phyloP scores from a whole-genome alignment of 2,797 vertebrate species.

The Cryptoprocta ferox region DNA sequence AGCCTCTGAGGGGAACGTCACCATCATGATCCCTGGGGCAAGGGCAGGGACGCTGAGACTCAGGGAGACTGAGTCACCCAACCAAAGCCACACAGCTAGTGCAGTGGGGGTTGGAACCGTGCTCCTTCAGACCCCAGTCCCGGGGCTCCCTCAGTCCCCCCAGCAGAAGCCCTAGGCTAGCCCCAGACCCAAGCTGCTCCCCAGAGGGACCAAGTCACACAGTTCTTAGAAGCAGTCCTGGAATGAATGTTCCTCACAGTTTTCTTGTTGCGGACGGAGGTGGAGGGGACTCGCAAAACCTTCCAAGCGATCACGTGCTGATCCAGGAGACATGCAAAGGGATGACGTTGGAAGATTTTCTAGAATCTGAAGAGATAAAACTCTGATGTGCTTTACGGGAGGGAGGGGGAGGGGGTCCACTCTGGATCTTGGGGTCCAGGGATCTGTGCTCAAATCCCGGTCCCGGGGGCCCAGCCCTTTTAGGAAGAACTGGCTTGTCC shows the following conservation, averaged over 20 bases:
- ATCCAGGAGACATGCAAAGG: background rate
- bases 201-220: background rate
- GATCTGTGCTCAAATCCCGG: background rate
- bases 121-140: background rate
- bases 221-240: background rate
- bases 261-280: background rate
- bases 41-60: background rate
- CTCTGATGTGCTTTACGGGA: background rate
- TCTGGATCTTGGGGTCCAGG: background rate
- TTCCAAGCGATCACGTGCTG: background rate
- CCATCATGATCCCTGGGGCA: too few species aligned
- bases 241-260: background rate
- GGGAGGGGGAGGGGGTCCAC: background rate
- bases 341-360: background rate
- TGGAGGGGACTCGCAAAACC: background rate
- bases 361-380: background rate
- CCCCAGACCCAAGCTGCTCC: background rate
- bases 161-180: accelerated
- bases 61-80: background rate
- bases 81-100: background rate
- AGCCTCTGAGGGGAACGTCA: too few species aligned
- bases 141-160: too few species aligned
- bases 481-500: background rate
- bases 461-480: background rate
- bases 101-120: accelerated